Conservation (phyloP, 2,888 invertebrate species). For the Drosophila testacea region DNA sequence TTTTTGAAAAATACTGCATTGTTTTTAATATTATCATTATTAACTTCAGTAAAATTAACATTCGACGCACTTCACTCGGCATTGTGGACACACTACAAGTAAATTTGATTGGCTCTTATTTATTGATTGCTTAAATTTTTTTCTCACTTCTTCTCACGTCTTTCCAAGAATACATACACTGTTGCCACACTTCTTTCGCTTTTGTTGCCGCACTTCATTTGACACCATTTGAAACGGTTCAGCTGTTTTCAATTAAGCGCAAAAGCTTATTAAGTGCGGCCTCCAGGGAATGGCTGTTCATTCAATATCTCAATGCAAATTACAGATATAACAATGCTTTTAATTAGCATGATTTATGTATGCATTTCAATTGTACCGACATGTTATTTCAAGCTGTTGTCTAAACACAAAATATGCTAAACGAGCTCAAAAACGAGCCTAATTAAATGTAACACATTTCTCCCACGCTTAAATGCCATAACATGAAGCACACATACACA, state of each 20-base stretch:
- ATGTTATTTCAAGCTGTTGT: slow-evolving; percentile 40
- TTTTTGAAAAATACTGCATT: no score
- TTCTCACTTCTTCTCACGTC: no score
- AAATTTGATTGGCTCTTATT: neutral
- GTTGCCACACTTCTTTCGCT: slow-evolving; percentile 2
- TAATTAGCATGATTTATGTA: slow-evolving; percentile 63
- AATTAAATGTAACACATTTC: slow-evolving; percentile 52
- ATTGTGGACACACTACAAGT: slow-evolving; percentile 1
- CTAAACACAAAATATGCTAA: slow-evolving; percentile 38
- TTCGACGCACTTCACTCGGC: slow-evolving; percentile 4
- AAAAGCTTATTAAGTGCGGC: slow-evolving; percentile 13
- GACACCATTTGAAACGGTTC: slow-evolving; percentile 23
- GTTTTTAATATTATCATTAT: no score
- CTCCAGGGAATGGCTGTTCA: slow-evolving; percentile 11
- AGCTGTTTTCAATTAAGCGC: slow-evolving; percentile 15
- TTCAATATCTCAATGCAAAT: slow-evolving; percentile 24
- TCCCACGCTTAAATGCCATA: slow-evolving; percentile 31
- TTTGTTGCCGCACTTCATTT: slow-evolving; percentile 12
- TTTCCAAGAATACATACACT: neutral
- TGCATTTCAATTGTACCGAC: slow-evolving; percentile 24
- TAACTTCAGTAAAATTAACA: no score
- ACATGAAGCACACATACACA: neutral
- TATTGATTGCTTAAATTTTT: neutral
- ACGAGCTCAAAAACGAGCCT: slow-evolving; percentile 36
- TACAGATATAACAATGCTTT: slow-evolving; percentile 31